Evolutionary conservation across 2,113 vertebrate genomes (phyloP), one percentile per base, ranked within the genome.

Genomic region (Mystacornis crossleyi): DNA sequence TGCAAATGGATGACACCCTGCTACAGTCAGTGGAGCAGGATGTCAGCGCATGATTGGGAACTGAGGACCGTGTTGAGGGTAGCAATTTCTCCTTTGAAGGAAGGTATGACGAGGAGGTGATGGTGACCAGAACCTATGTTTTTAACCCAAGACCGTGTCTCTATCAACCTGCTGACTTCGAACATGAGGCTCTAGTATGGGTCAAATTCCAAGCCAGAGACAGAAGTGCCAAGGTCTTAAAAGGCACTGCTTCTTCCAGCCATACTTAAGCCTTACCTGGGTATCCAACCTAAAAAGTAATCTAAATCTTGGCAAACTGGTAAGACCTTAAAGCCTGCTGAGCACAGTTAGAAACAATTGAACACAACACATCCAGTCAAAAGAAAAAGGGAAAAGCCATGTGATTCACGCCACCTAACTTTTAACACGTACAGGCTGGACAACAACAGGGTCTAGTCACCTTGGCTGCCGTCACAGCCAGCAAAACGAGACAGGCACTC

Each of bases 31-130:
- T 33, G 57, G 4, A 64, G 53, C 48, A 65, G 60, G 42, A 47
- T 38, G 13, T 20, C 51, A 57, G 45, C 4, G 38, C 28, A 25
- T 0, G 0, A 25, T 9, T n/a, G 42, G 45, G 28, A 69, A 25
- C 6, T 21, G 21, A 69, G 45, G 34, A 71, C 28, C 28, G 72
- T 2, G 3, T 43, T 18, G 38, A 64, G 20, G 16, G 38, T 21
- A 45, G 51, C 5, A 3, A 18, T 24, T 86, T 51, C 57, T 74
- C 18, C 51, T 74, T 40, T 6, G 5, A 67, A 53, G 21, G 21
- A 5, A 74, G 17, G 4, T 54, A 60, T 0, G 1, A 19, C 3
- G 13, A 60, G 34, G 18, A 62, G 20, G 20, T 53, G 24, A 45
- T 38, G 23, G 55, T 6, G 26, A 60, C 13, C 19, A 72, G n/a